These are phyloP conservation scores for Drosophila bipectinata DNA, from an alignment of 1,140 invertebrate species.

Conservation along the genomic window DNA sequence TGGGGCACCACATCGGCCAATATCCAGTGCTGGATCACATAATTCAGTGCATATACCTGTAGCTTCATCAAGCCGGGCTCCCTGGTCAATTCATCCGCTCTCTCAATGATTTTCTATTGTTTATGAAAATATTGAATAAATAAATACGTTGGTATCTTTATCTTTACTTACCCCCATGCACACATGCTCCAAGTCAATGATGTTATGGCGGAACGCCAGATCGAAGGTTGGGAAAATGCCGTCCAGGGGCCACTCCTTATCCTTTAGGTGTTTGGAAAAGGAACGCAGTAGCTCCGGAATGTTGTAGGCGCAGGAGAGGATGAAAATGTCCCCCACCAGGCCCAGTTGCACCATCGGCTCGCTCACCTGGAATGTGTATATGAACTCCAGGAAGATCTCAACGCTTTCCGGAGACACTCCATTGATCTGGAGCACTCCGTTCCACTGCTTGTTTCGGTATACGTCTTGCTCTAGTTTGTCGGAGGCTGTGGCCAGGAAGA, in stretches of 20 bases:
- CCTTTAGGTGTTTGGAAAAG: slow-evolving; percentile 21
- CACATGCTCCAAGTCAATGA: slow-evolving; percentile 36
- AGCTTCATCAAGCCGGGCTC: slow-evolving; percentile 34
- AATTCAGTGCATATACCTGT: slow-evolving; percentile 53
- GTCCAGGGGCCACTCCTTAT: slow-evolving; percentile 34
- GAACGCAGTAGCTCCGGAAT: slow-evolving; percentile 47
- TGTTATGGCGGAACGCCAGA: slow-evolving; percentile 55
- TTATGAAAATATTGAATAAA: neutral
- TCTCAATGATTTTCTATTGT: slow-evolving; percentile 50
- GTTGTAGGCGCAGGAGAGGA: slow-evolving; percentile 49
- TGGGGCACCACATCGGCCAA: slow-evolving; percentile 4
- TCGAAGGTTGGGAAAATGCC: slow-evolving; percentile 51
- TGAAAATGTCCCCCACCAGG: slow-evolving; percentile 43
- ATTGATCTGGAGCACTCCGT: slow-evolving; percentile 56
- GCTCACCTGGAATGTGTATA: slow-evolving; percentile 55
- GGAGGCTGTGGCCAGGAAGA: slow-evolving; percentile 58
- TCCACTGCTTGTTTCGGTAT: slow-evolving; percentile 50
- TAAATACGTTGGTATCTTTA: neutral
- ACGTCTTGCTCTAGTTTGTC: slow-evolving; percentile 59
- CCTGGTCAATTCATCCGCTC: neutral
- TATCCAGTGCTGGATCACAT: slow-evolving; percentile 46
- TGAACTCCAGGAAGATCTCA: slow-evolving; percentile 58
- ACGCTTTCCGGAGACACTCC: slow-evolving; percentile 60
- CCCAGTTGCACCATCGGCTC: slow-evolving; percentile 5
- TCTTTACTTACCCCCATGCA: slow-evolving; percentile 35